Evolutionary conservation across 2,113 vertebrate genomes (phyloP), one percentile per base, ranked within the genome.

Genomic region (Zosterops hypoxanthus): DNA sequence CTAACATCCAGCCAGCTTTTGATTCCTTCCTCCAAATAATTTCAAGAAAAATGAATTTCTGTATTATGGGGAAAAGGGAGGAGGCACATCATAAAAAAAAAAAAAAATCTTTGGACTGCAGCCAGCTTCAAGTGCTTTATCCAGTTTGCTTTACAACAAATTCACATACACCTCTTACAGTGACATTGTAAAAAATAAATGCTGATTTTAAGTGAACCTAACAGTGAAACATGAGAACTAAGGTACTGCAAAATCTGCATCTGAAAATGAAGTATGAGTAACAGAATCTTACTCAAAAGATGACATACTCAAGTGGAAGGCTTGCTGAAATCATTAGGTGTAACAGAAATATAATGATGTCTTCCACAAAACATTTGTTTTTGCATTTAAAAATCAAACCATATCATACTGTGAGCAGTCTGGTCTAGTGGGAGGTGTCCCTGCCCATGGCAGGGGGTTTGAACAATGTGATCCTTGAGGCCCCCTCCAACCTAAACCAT

Each of bases 41-140:
- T 68, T 80, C 34, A 80, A 65, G 36, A n/a, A 77, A 77, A 82
- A 92, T 42, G 0, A 26, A 53, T 23, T 72, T 14, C 8, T 6
- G 8, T 6, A 50, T 59, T 39, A 66, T 4, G 3, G 7, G 31
- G 5, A 44, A 73, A 80, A 8, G 3, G 1, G 8, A 3, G 8
- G 9, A 12, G 84, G 39, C 39, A 65, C 23, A 46, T 28, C 6
- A 44, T 7, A 4, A 31, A 50, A 29, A 39, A 39, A 31, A 36
- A 36, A 36, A 36, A 46, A 66, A 24, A 6, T 15, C 29, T 41
- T 56, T 42, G 57, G 63, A 64, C 9, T 59, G 21, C 34, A 80
- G 39, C 13, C 31, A 81, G 15, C 17, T n/a, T 42, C 19, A 68
- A 68, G 3, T 17, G 42, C 44, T 24, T 83, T 36, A 25, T 4